Evolutionary conservation across 2,797 vertebrate species (phyloP), one percentile per base, ranked within the genome.

Genomic region (Brachyalestes nurse): DNA sequence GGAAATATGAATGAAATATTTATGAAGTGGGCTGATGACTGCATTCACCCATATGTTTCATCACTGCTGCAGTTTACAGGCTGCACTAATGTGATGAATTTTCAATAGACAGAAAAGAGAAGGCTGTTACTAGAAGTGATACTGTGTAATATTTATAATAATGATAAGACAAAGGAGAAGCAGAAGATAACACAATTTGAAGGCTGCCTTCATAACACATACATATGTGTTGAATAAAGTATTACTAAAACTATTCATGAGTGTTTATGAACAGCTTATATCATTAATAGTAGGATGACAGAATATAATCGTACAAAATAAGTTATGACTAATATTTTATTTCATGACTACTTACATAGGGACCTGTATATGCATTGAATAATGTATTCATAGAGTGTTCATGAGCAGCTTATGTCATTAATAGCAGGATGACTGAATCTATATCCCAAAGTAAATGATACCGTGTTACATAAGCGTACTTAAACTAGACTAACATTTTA

Each of bases 1-100:
- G 88, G 90, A 93, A 92, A 91, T 91, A 91, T 90, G 88, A 93
- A 94, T 95, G 87, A 94, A 95, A 94, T 94, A 95, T 94, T 94
- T 92, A 94, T 94, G 92, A 92, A 91, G 90, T 89, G 90, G 91
- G 92, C 90, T 90, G 90, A 92, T 90, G 90, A 92, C 92, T 88
- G 91, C 88, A 80, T 90, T 81, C 88, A 91, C 90, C 93, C 93
- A 94, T 93, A 93, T 95, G 94, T 91, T 94, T 92, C 90, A 91
- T 88, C 86, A 84, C 89, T 90, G 82, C 90, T 93, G 89, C 92
- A 92, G 91, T 92, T 94, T 93, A 91, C 91, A 89, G 90, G 88
- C 92, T 90, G 89, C 88, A 82, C 86, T 91, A 90, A 79, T 82
- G 79, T 80, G 79, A 83, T 85, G 82, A 78, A 75, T 76, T 86